A percentile compares a stretch with the other conserved stretches of the same genome.
Conservation (phyloP, 2,888 invertebrate species). For the Resseliella maxima region DNA sequence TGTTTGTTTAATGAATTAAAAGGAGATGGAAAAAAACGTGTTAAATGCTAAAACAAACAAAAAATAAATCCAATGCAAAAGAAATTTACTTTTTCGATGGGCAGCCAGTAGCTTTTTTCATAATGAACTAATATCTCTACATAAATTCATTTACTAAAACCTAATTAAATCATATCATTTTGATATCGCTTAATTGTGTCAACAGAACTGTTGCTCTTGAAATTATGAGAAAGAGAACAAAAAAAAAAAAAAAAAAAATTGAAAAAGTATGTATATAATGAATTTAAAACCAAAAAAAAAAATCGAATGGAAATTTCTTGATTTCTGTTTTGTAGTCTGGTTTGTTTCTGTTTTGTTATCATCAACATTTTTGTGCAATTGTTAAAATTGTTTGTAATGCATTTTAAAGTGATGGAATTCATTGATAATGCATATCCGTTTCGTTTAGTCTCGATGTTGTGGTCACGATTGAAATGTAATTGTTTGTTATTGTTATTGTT, state of each 20-base stretch:
- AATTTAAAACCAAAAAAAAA: no score
- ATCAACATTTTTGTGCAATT: background rate
- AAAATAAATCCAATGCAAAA: background rate
- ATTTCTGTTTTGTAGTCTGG: background rate
- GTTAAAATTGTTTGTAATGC: background rate
- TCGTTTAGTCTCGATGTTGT: conserved; percentile 15
- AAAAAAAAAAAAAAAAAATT: background rate
- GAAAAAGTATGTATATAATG: background rate
- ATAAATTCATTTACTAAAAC: conserved; percentile 41
- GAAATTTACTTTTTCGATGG: conserved; percentile 15
- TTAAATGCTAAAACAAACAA: background rate
- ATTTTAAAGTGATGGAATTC: background rate
- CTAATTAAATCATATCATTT: conserved; percentile 32
- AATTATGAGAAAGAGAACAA: background rate
- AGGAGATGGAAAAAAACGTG: background rate
- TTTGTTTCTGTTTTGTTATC: background rate
- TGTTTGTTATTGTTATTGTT: background rate
- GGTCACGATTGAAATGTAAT: conserved; percentile 8
- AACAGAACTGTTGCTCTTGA: conserved; percentile 12
- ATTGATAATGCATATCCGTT: conserved; percentile 23
- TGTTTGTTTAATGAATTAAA: background rate
- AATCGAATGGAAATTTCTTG: conserved; percentile 23
- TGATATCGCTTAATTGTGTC: conserved; percentile 30
- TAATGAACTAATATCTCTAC: conserved; percentile 2
- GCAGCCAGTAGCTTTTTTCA: conserved; percentile 13